Conservation (phyloP, 2,113 vertebrate species). For the Actinemys pallida region DNA sequence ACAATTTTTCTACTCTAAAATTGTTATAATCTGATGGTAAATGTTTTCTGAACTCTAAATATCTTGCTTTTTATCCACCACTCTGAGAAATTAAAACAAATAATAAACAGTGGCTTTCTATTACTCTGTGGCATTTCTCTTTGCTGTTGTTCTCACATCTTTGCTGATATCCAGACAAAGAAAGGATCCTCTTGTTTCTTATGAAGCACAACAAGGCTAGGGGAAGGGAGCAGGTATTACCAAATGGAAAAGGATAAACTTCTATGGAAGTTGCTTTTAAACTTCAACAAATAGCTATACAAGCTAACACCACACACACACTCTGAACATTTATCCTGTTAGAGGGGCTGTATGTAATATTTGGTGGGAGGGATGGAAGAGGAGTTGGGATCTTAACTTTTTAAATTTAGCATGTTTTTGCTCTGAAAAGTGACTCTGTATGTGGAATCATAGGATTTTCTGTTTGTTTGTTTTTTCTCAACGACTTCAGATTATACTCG, state of each 20-base stretch:
- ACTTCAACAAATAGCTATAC: not conserved
- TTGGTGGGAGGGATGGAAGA: not conserved
- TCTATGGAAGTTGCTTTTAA: not conserved
- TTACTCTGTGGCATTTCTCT: not conserved
- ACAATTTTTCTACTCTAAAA: not conserved
- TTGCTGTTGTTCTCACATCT: not conserved
- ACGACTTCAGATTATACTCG: not conserved
- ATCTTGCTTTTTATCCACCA: not conserved
- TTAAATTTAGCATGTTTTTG: not conserved
- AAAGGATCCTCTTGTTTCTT: not conserved
- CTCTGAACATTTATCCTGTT: not conserved
- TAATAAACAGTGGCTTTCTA: not conserved
- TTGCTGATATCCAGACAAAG: not conserved
- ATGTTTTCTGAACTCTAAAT: not conserved
- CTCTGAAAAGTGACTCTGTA: not conserved
- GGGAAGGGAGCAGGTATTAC: not conserved
- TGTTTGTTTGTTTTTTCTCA: not conserved
- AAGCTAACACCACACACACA: not conserved
- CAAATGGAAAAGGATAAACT: not conserved
- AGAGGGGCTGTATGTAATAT: not conserved
- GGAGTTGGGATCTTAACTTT: not conserved
- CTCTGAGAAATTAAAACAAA: not conserved
- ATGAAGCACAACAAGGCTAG: not conserved
- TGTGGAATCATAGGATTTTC: not conserved
- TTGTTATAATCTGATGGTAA: not conserved